Conservation (phyloP, 92 coral and sea anemone genomes). For the Nematostella vectensis region DNA sequence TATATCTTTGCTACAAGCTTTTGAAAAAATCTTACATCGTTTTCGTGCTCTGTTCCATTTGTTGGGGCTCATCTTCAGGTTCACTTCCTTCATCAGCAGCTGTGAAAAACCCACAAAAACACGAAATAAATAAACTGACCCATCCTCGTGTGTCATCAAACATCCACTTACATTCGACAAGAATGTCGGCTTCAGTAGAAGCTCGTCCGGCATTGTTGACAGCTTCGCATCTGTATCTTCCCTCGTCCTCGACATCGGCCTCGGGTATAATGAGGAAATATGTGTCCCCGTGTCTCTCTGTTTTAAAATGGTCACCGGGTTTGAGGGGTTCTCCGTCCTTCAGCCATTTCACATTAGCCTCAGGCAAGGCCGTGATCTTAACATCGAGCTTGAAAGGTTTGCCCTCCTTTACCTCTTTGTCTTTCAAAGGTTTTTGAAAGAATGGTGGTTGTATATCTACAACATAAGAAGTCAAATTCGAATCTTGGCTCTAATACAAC, state of each 20-base stretch:
- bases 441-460: slow-evolving; percentile 37
- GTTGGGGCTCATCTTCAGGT: slow-evolving; percentile 16
- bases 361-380: slow-evolving; percentile 62
- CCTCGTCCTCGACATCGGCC: slow-evolving; percentile 62
- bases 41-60: too few relatives aligned
- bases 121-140: background rate
- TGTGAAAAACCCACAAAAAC: background rate
- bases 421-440: slow-evolving; percentile 38
- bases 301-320: slow-evolving; percentile 35
- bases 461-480: too few relatives aligned
- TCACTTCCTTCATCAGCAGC: slow-evolving; percentile 35
- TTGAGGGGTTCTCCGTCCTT: slow-evolving; percentile 50
- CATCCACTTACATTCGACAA: slow-evolving; percentile 52
- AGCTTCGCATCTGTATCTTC: slow-evolving; percentile 68
- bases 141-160: background rate
- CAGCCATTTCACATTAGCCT: slow-evolving; percentile 67
- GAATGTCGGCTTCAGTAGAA: slow-evolving; percentile 43
- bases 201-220: slow-evolving; percentile 65
- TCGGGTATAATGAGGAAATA: slow-evolving; percentile 39
- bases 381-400: slow-evolving; percentile 34
- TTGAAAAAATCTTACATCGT: background rate
- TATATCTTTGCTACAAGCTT: too few relatives aligned
- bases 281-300: slow-evolving; percentile 44
- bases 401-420: slow-evolving; percentile 33
- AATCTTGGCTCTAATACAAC: background rate